A percentile compares a stretch with the other conserved stretches of the same genome.
Evolutionary conservation across 1,140 invertebrate genomes (phyloP).

Genomic region (Sarcophaga bullata): DNA sequence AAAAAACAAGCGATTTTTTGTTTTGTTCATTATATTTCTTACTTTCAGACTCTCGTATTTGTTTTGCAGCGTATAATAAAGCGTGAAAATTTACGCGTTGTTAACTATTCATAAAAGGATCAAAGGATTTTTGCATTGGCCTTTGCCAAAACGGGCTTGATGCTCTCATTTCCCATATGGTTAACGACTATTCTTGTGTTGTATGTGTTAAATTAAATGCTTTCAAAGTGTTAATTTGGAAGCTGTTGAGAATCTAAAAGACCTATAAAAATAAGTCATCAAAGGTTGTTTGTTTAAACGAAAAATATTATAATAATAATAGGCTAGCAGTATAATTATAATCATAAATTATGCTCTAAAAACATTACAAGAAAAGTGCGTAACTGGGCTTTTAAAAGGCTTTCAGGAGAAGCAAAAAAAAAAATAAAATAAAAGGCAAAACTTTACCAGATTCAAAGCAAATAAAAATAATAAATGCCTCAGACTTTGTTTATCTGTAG

Average conservation of each 20-base stretch:
- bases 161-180: background rate
- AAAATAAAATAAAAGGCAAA: no score
- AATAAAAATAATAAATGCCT: no score
- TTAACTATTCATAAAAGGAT: constrained; percentile 22
- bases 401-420: no score
- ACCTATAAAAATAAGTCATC: constrained; percentile 6
- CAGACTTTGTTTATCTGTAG: no score
- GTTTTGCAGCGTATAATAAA: constrained; percentile 1
- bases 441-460: no score
- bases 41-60: background rate
- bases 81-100: constrained; percentile 25
- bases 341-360: no score
- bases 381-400: no score
- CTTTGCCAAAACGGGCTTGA: background rate
- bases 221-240: constrained; percentile 26
- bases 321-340: no score
- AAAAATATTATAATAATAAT: background rate
- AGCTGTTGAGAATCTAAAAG: constrained; percentile 15
- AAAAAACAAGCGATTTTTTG: no score
- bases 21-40: background rate
- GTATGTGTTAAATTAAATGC: background rate
- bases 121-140: background rate
- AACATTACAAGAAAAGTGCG: no score
- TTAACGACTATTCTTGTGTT: background rate
- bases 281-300: background rate